These are phyloP conservation scores for Capreolus pygargus DNA, from an alignment of 2,113 vertebrate species.

Conservation along the genomic window DNA sequence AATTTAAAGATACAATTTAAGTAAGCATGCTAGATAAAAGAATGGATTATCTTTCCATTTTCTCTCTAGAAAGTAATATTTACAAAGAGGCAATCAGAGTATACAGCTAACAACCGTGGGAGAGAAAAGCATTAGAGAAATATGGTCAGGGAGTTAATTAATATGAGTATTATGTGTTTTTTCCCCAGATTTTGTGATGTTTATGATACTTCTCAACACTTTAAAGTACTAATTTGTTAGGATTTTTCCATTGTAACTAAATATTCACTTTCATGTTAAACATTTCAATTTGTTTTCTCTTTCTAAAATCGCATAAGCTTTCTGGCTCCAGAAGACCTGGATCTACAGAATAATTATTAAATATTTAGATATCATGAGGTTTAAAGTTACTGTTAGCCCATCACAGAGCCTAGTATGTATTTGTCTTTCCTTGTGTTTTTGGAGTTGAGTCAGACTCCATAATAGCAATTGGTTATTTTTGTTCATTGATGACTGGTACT, in stretches of 20 bases:
- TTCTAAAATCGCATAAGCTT: neutral
- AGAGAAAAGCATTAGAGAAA: neutral
- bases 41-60: neutral
- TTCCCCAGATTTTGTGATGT: neutral
- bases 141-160: neutral
- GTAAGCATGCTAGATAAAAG: neutral
- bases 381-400: neutral
- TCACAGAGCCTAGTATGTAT: neutral
- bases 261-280: neutral
- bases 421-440: neutral
- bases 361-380: neutral
- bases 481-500: neutral
- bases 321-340: neutral
- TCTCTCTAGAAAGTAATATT: neutral
- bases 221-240: neutral
- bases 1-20: neutral
- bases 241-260: neutral
- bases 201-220: neutral
- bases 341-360: neutral
- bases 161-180: neutral
- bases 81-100: neutral
- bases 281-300: constrained; percentile 7
- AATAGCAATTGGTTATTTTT: neutral
- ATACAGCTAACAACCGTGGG: neutral
- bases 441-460: neutral